Conservation (phyloP, 2,797 vertebrate species). For the Prunella strophiata region DNA sequence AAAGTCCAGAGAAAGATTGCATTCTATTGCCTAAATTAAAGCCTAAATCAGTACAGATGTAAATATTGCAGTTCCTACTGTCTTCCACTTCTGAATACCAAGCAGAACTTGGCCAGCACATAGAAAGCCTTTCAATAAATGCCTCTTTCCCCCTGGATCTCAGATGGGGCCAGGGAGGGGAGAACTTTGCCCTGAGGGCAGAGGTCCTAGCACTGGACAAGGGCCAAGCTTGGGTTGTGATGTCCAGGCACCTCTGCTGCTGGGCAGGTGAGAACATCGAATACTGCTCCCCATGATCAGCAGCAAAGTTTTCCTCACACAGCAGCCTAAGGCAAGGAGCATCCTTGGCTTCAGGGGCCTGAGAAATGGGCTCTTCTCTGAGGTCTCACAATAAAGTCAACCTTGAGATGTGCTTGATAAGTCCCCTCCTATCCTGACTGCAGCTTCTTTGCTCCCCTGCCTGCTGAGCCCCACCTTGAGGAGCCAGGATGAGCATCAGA, state of each 20-base stretch:
- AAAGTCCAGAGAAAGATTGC: slow-evolving; percentile 24
- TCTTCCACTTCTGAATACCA: background rate
- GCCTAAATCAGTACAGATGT: background rate
- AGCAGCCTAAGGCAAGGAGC: background rate
- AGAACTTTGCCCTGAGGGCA: background rate
- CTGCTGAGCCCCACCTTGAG: background rate
- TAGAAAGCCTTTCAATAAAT: background rate
- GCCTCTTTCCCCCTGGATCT: rapidly evolving
- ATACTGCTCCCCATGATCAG: background rate
- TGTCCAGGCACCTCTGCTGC: background rate
- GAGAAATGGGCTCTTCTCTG: background rate
- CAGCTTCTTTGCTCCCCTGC: background rate
- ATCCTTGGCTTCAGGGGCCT: background rate
- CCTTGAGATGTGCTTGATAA: rapidly evolving
- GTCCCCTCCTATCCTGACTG: rapidly evolving
- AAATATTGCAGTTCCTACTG: background rate
- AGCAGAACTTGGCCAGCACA: background rate
- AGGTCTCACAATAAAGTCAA: background rate
- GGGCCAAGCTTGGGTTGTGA: background rate
- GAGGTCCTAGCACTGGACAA: background rate
- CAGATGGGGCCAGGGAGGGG: background rate
- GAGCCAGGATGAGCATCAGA: background rate
- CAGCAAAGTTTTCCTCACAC: background rate
- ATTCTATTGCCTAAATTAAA: slow-evolving; percentile 17
- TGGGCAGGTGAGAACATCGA: background rate